Evolutionary conservation across 2,888 invertebrate genomes (phyloP).

Genomic region (Napeogenes sylphis): DNA sequence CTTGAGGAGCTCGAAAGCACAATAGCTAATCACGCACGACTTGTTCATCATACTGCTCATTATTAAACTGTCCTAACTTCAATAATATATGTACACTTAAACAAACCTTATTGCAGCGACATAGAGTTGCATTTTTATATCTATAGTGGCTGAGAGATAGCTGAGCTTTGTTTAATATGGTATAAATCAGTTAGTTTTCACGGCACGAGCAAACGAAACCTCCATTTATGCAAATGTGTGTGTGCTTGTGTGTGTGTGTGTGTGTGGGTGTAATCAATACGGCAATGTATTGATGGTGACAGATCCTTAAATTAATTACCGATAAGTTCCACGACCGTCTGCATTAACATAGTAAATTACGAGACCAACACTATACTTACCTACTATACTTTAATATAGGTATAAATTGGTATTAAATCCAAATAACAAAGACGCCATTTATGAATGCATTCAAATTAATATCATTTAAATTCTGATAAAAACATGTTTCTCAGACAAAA

Average conservation of each 20-base stretch:
- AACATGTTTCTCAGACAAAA: too few species aligned
- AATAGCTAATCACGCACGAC: constrained; percentile 36
- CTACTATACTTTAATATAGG: neutral
- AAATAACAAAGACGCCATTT: too few species aligned
- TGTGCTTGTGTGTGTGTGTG: too few species aligned
- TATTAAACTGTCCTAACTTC: constrained; percentile 11
- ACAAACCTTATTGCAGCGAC: constrained; percentile 7
- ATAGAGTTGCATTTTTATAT: constrained; percentile 15
- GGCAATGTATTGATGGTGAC: constrained; percentile 28
- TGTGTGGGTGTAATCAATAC: constrained; percentile 21
- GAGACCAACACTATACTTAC: neutral
- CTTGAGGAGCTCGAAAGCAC: constrained; percentile 32
- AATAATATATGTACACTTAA: constrained; percentile 1
- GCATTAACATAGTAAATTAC: constrained; percentile 23
- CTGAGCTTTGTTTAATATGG: constrained; percentile 20
- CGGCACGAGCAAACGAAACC: constrained; percentile 29
- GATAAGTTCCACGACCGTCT: constrained; percentile 19
- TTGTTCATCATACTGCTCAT: constrained; percentile 23
- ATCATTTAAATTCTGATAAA: too few species aligned
- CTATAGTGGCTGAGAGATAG: constrained; percentile 7
- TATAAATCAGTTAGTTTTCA: constrained; percentile 34
- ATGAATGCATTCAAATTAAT: too few species aligned
- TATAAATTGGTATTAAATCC: too few species aligned
- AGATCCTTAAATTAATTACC: constrained; percentile 30
- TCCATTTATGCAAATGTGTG: constrained; percentile 36